Evolutionary conservation across 2,888 invertebrate species (phyloP), one percentile per base, ranked within the genome.

Genomic region (Eilema sororculum): DNA sequence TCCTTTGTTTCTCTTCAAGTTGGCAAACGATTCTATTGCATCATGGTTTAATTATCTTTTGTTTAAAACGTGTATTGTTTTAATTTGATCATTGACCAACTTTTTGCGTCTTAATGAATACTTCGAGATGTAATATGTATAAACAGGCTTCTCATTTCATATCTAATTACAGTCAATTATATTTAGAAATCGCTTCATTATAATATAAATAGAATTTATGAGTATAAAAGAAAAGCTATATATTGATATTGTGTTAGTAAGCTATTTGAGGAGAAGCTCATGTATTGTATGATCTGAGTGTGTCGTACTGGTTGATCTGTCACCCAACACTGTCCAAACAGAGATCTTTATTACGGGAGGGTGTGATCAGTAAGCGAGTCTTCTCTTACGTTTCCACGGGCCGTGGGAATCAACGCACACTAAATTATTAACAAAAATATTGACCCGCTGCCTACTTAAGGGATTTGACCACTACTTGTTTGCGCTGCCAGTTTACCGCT

Each of bases 401-500:
- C 87, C 93, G 93, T 94, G 94, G 93, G 93, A 94, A 93, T 87
- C 85, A 80, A 82, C 88, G 85, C 89, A 86, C 89, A 91, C 91
- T 90, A 93, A 95, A 95, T 95, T 92, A 95, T 94, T 95, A 93
- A 94, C 93, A 93, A 94, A 91, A 95, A 95, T 95, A 95, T 95
- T 95, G 91, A 95, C 94, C 87, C 87, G 91, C 91, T 94, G 93
- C 93, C 95, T 95, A 95, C 94, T 95, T 94, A 94, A 93, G 90
- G 93, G 95, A 95, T 95, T 93, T 95, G 93, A 94, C 92, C 92
- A 92, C 90, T 83, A 87, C 86, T 87, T 94, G 94, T 94, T 94
- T 95, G 92, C 91, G 83, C 86, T 89, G 89, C 87, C 91, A 90
- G 93, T 93, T 93, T 91, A 91, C 91, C 92, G 90, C 91, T 89